phyloP scores from a whole-genome alignment of 2,113 vertebrate species.

The Chroicocephalus ridibundus region DNA sequence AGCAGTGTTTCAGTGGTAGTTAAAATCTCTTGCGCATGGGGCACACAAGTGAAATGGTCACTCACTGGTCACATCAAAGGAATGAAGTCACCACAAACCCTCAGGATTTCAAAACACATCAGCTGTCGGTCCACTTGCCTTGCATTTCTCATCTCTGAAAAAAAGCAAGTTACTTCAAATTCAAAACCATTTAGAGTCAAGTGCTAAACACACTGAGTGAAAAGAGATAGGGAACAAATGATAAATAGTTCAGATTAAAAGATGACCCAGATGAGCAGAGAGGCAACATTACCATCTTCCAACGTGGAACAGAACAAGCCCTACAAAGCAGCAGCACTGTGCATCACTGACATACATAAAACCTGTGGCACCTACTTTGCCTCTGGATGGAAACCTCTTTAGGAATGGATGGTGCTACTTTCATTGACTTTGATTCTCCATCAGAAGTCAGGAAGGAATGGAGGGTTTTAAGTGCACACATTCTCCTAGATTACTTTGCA shows the following conservation, averaged over 20 bases:
- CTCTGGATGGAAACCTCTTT: not conserved
- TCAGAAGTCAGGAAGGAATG: not conserved
- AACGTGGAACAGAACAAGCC: not conserved
- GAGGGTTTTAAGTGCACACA: not conserved
- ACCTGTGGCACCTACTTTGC: not conserved
- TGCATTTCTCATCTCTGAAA: not conserved
- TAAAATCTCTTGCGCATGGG: not conserved
- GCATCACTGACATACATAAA: not conserved
- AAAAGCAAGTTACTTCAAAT: not conserved
- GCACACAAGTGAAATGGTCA: not conserved
- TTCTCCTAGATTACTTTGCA: not conserved
- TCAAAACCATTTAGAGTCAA: not conserved
- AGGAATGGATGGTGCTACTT: not conserved
- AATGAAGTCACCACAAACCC: not conserved
- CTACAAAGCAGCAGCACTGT: accelerated
- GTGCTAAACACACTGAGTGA: not conserved
- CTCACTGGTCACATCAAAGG: not conserved
- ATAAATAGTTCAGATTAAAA: not conserved
- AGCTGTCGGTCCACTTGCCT: not conserved
- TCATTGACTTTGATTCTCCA: not conserved
- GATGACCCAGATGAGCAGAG: not conserved
- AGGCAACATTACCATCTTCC: not conserved
- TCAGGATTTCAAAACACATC: not conserved
- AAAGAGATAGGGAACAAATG: not conserved
- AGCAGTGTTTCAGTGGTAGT: not conserved